These are phyloP conservation scores for Damaliscus lunatus DNA, from an alignment of 2,113 vertebrate genomes.

Conservation along the genomic window DNA sequence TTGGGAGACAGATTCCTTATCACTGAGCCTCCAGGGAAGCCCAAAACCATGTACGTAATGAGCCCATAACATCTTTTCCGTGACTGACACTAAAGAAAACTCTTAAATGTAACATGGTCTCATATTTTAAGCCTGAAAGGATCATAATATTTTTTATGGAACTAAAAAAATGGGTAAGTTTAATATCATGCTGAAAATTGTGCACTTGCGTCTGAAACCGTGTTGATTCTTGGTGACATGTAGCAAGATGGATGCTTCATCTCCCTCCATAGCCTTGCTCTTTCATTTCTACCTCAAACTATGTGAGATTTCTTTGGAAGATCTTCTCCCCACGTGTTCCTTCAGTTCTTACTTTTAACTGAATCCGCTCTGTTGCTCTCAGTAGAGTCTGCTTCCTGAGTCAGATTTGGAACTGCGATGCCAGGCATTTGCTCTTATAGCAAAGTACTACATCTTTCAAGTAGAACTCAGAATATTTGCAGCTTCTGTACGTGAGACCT, in stretches of 20 bases:
- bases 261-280: background rate
- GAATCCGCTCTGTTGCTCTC: background rate
- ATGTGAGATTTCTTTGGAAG: background rate
- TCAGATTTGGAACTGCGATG: background rate
- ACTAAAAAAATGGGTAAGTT: background rate
- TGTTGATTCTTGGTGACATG: background rate
- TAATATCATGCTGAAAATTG: background rate
- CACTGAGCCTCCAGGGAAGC: background rate
- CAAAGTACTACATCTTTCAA: background rate
- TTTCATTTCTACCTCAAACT: background rate
- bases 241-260: background rate
- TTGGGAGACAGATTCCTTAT: background rate
- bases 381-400: background rate
- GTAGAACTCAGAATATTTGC: background rate
- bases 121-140: background rate
- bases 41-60: background rate
- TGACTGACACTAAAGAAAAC: background rate
- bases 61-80: background rate
- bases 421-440: background rate
- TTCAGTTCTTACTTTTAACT: background rate
- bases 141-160: background rate
- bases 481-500: background rate
- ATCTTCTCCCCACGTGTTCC: too few species aligned
- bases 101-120: background rate
- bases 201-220: background rate